These are phyloP conservation scores for Myiotriccus ornatus DNA, from an alignment of 2,797 vertebrate species.

Conservation along the genomic window DNA sequence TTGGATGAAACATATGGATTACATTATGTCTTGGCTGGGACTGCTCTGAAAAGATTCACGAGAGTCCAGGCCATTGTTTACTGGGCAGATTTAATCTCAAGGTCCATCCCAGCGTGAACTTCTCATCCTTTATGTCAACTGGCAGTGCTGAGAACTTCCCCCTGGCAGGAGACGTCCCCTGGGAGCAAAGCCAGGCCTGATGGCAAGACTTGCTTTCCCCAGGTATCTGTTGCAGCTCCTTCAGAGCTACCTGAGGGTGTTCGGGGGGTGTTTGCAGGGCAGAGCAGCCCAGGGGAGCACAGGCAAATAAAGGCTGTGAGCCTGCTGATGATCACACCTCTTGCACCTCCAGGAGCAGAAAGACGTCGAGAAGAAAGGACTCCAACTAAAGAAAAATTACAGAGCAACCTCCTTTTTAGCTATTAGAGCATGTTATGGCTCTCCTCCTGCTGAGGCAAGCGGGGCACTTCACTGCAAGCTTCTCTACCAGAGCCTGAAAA, in stretches of 20 bases:
- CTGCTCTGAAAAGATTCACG: neutral
- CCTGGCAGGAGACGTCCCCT: neutral
- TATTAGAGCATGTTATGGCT: rapidly evolving
- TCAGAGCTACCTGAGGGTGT: neutral
- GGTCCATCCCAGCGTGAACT: neutral
- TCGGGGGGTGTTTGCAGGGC: neutral
- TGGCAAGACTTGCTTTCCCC: neutral
- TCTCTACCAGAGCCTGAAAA: neutral
- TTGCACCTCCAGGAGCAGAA: neutral
- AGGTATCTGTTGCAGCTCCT: neutral
- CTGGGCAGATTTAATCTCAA: conserved; percentile 12
- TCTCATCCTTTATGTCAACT: neutral
- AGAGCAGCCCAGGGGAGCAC: rapidly evolving
- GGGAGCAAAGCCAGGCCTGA: neutral
- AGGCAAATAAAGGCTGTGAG: neutral
- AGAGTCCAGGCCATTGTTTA: conserved; percentile 11
- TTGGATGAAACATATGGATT: conserved; percentile 58
- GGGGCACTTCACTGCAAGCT: neutral
- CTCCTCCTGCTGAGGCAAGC: rapidly evolving
- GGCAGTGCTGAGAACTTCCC: neutral
- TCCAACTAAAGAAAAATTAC: neutral
- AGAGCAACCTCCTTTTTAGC: neutral
- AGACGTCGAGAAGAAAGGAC: neutral
- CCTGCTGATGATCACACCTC: neutral
- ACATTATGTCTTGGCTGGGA: conserved; percentile 51